phyloP scores from a whole-genome alignment of 1,140 invertebrate species.

The Mactra quadrangularis region DNA sequence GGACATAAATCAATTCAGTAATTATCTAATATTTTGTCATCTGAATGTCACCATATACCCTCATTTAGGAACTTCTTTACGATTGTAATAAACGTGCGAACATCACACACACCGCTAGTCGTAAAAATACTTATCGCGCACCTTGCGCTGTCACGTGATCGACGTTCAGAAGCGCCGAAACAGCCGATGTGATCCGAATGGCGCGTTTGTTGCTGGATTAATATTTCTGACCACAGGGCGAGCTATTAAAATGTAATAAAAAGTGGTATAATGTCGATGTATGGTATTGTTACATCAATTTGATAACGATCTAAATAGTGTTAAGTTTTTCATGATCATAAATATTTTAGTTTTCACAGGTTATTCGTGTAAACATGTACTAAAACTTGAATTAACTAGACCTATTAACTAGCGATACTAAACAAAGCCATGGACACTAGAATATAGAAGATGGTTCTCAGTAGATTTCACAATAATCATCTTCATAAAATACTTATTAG shows the following conservation, averaged over 20 bases:
- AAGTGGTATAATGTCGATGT: constrained; percentile 30
- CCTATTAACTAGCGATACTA: no score
- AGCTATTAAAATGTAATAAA: constrained; percentile 61
- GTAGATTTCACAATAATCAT: no score
- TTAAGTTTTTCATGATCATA: constrained; percentile 7
- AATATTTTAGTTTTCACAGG: constrained; percentile 42
- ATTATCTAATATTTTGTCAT: constrained; percentile 41
- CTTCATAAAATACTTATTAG: no score
- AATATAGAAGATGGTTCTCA: no score
- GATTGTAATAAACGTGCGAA: constrained; percentile 55
- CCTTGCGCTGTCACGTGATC: constrained; percentile 35
- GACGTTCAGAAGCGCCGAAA: constrained; percentile 38
- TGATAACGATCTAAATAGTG: constrained; percentile 37
- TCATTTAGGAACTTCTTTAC: constrained; percentile 51
- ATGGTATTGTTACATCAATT: constrained; percentile 37
- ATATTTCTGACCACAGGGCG: constrained; percentile 40
- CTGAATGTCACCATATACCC: constrained; percentile 46
- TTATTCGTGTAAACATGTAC: neutral
- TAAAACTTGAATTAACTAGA: no score
- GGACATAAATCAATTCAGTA: constrained; percentile 33
- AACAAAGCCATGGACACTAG: no score
- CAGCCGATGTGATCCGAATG: constrained; percentile 42
- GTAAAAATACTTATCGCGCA: constrained; percentile 63
- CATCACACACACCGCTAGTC: constrained; percentile 47
- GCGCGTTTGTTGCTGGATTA: constrained; percentile 27